These are phyloP conservation scores for Ptychoptera albimana DNA, from an alignment of 2,888 invertebrate genomes.

Conservation along the genomic window DNA sequence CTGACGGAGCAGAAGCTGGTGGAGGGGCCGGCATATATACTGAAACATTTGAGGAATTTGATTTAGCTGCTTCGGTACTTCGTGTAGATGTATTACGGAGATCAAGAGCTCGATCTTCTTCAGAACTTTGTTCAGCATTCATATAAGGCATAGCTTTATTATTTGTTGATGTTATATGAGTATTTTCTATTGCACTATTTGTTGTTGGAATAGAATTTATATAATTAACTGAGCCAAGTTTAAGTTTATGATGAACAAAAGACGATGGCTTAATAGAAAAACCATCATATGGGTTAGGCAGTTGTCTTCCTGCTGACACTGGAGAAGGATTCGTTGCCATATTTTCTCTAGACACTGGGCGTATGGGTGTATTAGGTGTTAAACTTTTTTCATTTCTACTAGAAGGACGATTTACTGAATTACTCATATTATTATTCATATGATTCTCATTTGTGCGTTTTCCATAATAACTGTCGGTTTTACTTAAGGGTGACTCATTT, in stretches of 20 bases:
- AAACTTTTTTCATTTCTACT: slow-evolving; percentile 11
- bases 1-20: slow-evolving; percentile 37
- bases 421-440: slow-evolving; percentile 1
- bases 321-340: background rate
- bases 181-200: slow-evolving; percentile 3
- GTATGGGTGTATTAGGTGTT: slow-evolving; percentile 11
- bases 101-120: slow-evolving; percentile 29
- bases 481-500: slow-evolving; percentile 20
- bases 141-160: slow-evolving; percentile 8
- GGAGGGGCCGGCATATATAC: slow-evolving; percentile 35
- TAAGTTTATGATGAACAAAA: slow-evolving; percentile 30
- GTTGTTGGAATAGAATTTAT: slow-evolving; percentile 15
- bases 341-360: slow-evolving; percentile 1
- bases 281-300: slow-evolving; percentile 15
- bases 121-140: slow-evolving; percentile 9
- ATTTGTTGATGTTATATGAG: slow-evolving; percentile 4
- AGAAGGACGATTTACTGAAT: slow-evolving; percentile 14
- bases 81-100: slow-evolving; percentile 26
- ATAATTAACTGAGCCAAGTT: slow-evolving; percentile 21
- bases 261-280: slow-evolving; percentile 22
- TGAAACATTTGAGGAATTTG: slow-evolving; percentile 1
- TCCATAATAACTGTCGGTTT: slow-evolving; percentile 17
- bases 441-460: slow-evolving; percentile 9
- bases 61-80: slow-evolving; percentile 10
- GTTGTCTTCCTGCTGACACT: background rate